These are phyloP conservation scores for Pristionchus japonicus DNA, from an alignment of 2,888 invertebrate genomes.

Conservation along the genomic window DNA sequence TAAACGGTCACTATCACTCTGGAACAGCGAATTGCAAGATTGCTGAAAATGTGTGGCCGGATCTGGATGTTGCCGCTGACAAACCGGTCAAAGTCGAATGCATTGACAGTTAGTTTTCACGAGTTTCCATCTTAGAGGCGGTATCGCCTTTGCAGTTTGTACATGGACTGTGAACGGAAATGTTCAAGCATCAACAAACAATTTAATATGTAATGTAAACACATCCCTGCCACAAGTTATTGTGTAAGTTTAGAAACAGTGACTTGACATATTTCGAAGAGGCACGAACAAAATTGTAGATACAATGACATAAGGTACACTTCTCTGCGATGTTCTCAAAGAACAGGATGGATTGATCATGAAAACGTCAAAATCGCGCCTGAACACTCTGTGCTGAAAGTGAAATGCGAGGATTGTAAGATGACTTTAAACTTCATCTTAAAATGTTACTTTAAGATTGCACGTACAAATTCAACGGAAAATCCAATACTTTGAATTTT, in stretches of 20 bases:
- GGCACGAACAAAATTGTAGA: neutral
- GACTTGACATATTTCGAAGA: neutral
- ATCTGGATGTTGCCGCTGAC: neutral
- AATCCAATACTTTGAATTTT: neutral
- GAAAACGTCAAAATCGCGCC: neutral
- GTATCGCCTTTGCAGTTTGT: neutral
- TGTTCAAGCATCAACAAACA: neutral
- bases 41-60: neutral
- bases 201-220: neutral
- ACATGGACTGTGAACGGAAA: neutral
- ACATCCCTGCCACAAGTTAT: neutral
- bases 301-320: neutral
- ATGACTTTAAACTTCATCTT: neutral
- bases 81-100: neutral
- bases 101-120: neutral
- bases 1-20: neutral
- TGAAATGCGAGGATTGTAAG: neutral
- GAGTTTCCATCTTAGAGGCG: no score
- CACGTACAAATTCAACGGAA: neutral
- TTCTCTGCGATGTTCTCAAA: neutral
- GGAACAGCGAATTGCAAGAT: neutral
- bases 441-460: neutral
- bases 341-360: neutral
- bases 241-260: neutral
- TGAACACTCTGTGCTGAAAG: neutral